Evolutionary conservation across 2,797 vertebrate species (phyloP).

Genomic region (Rhinichthys osculus): DNA sequence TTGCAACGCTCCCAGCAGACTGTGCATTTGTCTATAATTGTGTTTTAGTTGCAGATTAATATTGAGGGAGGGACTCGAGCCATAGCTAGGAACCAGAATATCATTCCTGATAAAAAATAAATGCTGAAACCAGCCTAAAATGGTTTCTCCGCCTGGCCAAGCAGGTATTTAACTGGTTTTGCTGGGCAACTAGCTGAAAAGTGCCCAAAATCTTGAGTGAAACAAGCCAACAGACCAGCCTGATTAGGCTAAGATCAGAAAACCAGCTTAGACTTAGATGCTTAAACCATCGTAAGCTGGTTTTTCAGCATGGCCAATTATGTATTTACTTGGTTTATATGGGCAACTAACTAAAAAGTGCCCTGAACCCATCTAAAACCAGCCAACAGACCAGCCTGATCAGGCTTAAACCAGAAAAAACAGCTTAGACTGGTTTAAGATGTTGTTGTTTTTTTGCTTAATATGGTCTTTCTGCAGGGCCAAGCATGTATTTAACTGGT

Average conservation of each 20-base stretch:
- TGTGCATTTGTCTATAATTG: background rate
- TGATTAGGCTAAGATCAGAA: background rate
- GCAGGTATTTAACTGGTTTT: background rate
- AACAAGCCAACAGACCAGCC: background rate
- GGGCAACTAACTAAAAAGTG: background rate
- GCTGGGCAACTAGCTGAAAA: background rate
- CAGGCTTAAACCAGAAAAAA: background rate
- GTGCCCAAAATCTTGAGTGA: background rate
- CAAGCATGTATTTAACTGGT: background rate
- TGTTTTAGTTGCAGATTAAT: background rate
- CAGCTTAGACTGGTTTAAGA: background rate
- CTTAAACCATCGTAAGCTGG: background rate
- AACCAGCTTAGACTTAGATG: background rate
- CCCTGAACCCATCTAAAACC: background rate
- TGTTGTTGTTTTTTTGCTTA: background rate
- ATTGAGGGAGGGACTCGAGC: background rate
- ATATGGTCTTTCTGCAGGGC: background rate
- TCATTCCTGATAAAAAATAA: background rate
- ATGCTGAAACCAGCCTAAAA: background rate
- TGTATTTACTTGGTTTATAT: background rate
- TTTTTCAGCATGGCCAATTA: background rate
- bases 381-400: background rate
- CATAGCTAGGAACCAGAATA: background rate
- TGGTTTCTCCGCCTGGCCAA: background rate
- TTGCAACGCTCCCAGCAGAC: constrained; percentile 3